Conservation (phyloP, 2,113 vertebrate species). For the Anolis carolinensis region DNA sequence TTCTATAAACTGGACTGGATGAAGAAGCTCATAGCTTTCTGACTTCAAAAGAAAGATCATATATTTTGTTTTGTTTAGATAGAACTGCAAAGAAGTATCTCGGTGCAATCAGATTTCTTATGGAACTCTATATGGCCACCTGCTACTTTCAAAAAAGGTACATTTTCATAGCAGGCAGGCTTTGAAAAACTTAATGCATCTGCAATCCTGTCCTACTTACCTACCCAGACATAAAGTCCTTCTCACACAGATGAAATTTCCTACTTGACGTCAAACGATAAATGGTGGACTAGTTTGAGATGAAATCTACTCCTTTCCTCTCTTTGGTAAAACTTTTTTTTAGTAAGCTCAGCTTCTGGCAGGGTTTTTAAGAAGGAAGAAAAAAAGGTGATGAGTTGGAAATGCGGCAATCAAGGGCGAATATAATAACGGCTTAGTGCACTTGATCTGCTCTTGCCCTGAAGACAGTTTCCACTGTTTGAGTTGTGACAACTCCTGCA, state of each 20-base stretch:
- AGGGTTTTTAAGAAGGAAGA: conserved; percentile 36
- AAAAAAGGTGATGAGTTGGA: conserved; percentile 23
- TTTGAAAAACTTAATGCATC: conserved; percentile 7
- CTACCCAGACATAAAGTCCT: conserved; percentile 4
- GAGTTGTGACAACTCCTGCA: neutral
- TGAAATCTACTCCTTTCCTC: conserved; percentile 3
- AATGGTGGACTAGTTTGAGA: conserved; percentile 26
- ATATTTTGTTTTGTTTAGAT: conserved; percentile 30
- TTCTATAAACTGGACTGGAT: conserved; percentile 43
- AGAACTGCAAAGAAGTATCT: conserved; percentile 38
- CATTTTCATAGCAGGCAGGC: conserved; percentile 45
- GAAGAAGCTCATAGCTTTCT: conserved; percentile 42
- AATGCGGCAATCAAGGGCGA: conserved; percentile 38
- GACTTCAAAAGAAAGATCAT: conserved; percentile 43
- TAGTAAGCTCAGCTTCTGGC: neutral
- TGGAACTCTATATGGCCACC: conserved; percentile 16
- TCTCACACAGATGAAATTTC: conserved; percentile 28
- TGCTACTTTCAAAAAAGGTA: conserved; percentile 34
- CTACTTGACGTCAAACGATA: conserved; percentile 28
- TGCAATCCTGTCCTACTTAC: conserved; percentile 30
- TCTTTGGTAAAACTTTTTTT: neutral
- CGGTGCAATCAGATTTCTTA: conserved; percentile 40
- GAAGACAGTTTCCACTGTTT: conserved; percentile 28
- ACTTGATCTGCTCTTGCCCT: conserved; percentile 19
- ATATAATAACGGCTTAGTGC: conserved; percentile 27